Conservation (phyloP, 2,113 vertebrate species). For the Benitochromis conjunctus region DNA sequence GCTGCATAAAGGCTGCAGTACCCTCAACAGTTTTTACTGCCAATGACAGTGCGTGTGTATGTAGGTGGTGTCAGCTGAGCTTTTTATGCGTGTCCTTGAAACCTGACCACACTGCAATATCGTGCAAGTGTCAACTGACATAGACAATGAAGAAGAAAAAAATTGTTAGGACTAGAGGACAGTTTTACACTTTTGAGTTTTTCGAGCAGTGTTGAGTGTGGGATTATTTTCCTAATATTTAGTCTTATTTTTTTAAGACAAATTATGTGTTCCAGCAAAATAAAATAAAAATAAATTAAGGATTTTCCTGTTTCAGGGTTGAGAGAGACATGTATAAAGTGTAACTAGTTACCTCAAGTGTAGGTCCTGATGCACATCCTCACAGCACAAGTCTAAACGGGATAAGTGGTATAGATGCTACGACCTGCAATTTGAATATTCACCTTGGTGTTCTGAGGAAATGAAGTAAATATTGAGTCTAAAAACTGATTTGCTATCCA, state of each 20-base stretch:
- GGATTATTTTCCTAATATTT: background rate
- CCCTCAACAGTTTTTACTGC: constrained; percentile 1
- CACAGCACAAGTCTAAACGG: background rate
- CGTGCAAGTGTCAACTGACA: background rate
- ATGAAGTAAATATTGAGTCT: background rate
- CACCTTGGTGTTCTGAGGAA: background rate
- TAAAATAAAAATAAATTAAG: background rate
- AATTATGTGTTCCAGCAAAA: background rate
- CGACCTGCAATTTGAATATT: background rate
- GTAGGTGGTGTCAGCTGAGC: constrained; percentile 21
- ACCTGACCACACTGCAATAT: constrained; percentile 11
- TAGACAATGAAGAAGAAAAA: background rate
- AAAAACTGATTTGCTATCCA: background rate
- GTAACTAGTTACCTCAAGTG: background rate
- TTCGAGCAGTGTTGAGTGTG: background rate
- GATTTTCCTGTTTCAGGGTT: background rate
- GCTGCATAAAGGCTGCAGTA: constrained; percentile 6
- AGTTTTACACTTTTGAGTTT: background rate
- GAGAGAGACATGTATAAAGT: background rate
- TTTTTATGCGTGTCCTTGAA: constrained; percentile 5
- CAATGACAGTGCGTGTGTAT: background rate
- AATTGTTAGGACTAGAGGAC: background rate
- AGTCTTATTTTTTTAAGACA: background rate
- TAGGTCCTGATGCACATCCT: background rate
- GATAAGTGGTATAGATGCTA: background rate